Evolutionary conservation across 1,140 invertebrate genomes (phyloP), one percentile per base, ranked within the genome.

Genomic region (Meloidogyne hapla): DNA sequence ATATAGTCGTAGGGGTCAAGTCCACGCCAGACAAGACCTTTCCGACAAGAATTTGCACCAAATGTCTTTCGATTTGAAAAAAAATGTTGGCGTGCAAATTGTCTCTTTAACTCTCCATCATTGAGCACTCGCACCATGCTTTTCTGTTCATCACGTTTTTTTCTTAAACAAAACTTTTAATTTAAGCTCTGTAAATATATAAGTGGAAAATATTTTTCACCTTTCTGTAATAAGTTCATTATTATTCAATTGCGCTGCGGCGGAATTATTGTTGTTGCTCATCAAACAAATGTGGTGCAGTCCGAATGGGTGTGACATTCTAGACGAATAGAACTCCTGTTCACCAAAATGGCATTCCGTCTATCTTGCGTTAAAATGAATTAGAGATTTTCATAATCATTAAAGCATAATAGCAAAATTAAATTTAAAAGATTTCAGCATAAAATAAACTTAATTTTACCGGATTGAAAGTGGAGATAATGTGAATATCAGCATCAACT

Each of bases 1-100:
- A 85, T 77, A 65, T 82, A 84, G 71, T 84, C 83, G 65, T 84
- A 85, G n/a, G 69, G 69, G 48, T 84, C 83, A 3, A 84, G 66
- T 15, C 74, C 69, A 21, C 83, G 42, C 83, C 83, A 84, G 33
- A 83, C 71, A 23, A 56, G 42, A 0, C 84, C 83, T 5, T 61
- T 67, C 66, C 68, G 38, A 33, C 83, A 84, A 45, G 76, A 25
- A 70, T 84, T 84, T 18, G 79, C 78, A n/a, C 83, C 83, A 75
- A 48, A 86, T 63, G 81, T 84, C 12, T 25, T 48, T 0, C 56
- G 64, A 28, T 65, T 18, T 26, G 38, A 64, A 63, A 75, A 83
- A 64, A 83, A 83, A 63, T 83, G 76, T 18, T 65, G 40, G 1
- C 78, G 45, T 21, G 21, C 26, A 48, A 73, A 56, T 78, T 85